phyloP scores from a whole-genome alignment of 1,140 invertebrate genomes.

The Aphelenchoides besseyi region DNA sequence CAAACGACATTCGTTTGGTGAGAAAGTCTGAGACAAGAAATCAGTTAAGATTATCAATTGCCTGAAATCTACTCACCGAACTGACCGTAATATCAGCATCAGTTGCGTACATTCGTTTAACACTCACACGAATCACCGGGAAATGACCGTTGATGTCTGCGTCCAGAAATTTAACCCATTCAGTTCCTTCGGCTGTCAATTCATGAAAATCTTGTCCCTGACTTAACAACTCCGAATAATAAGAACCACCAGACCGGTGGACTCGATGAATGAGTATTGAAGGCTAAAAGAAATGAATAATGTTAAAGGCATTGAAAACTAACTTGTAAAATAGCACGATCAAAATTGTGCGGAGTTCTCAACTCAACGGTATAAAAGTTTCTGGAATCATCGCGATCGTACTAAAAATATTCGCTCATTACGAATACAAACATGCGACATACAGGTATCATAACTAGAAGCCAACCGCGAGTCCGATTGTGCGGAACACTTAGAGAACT shows the following conservation, averaged over 20 bases:
- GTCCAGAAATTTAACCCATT: constrained; percentile 51
- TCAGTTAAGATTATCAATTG: neutral
- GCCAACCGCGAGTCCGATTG: constrained; percentile 49
- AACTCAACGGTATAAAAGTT: constrained; percentile 58
- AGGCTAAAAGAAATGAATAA: constrained; percentile 33
- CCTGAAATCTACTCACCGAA: constrained; percentile 29
- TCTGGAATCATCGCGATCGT: constrained; percentile 46
- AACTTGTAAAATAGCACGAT: constrained; percentile 48
- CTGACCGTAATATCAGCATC: constrained; percentile 41
- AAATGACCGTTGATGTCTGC: constrained; percentile 37
- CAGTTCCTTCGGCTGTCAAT: constrained; percentile 53
- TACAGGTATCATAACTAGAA: constrained; percentile 54
- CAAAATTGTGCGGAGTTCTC: constrained; percentile 48
- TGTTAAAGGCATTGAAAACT: neutral
- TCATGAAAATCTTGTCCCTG: constrained; percentile 55
- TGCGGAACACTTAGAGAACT: constrained; percentile 58
- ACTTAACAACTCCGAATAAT: constrained; percentile 55
- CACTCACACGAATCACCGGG: constrained; percentile 49
- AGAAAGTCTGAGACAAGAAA: constrained; percentile 29
- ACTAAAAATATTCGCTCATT: constrained; percentile 15
- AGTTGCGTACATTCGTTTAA: constrained; percentile 20
- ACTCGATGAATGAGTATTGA: constrained; percentile 56
- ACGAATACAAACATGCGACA: constrained; percentile 4
- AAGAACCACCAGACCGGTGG: constrained; percentile 42
- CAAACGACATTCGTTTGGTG: constrained; percentile 37